Base-by-base conservation (phyloP, 2,797 vertebrate species). In the Distichodus sexfasciatus region DNA sequence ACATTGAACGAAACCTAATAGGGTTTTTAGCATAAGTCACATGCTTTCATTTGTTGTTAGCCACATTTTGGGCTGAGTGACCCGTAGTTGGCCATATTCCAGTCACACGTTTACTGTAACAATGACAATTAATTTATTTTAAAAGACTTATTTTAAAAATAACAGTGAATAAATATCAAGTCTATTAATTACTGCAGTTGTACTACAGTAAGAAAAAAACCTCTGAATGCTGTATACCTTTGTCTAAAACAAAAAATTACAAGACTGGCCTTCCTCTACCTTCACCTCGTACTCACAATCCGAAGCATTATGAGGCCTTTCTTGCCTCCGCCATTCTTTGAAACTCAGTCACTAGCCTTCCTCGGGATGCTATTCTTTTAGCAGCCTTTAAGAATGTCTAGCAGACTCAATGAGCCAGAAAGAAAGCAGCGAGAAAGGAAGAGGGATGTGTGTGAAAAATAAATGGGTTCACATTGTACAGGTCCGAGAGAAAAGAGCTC, bases 381-480 rank as follows among this genome's bases (percentile, higher is more conserved):
- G 81, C 76, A 82, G 75, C 83, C 81, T 76, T 86, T 76, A 78
- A 91, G 88, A 90, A 87, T 78, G 74, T 70, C 87, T 90, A 88
- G 92, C 88, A 82, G 84, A 85, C 81, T 95, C 91, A 95, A 83
- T 92, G 91, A 92, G 88, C 89, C 90, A 89, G 90, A 94, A 91
- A 87, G 83, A 78, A 85, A 81, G 82, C 80, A 80, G 77, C 75
- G 87, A 90, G 82, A 82, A 89, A 89, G 76, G 85, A 69, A 73
- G 74, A 75, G 78, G 69, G 65, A 69, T 77, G 78, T 79, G 78
- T 72, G 69, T 62, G 71, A 89, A 90, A 89, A 88, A 88, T 88
- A 72, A 90, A 91, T 90, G 87, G 85, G 76, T 68, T 83, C 82
- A 84, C 84, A 92, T 92, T 91, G 87, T 92, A 87, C 84, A 86